Evolutionary conservation across 35 echinoderm and acorn worm species (phyloP).

Genomic region (Strongylocentrotus purpuratus): DNA sequence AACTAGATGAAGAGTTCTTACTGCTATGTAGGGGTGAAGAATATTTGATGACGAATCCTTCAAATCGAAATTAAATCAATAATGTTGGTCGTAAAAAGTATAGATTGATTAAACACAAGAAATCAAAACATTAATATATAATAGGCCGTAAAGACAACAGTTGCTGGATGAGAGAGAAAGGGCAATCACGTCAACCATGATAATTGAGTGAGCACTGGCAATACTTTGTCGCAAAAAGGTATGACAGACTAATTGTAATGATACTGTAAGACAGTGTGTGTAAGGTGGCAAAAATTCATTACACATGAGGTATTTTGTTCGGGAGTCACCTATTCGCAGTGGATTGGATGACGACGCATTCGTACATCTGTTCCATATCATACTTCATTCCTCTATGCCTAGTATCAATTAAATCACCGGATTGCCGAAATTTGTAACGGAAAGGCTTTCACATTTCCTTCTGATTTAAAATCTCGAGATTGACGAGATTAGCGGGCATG

Average conservation of each 20-base stretch:
- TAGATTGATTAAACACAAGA: background rate
- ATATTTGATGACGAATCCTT: background rate
- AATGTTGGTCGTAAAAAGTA: background rate
- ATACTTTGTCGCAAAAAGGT: background rate
- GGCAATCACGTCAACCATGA: background rate
- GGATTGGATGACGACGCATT: background rate
- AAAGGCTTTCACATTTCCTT: conserved; percentile 43
- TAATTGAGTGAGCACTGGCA: background rate
- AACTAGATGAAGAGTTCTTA: background rate
- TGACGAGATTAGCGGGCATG: background rate
- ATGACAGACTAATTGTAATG: background rate
- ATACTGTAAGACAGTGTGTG: background rate
- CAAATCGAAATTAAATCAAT: background rate
- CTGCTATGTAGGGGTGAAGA: background rate
- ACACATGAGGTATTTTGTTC: background rate
- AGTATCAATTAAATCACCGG: conserved; percentile 31
- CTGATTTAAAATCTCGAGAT: conserved; percentile 6
- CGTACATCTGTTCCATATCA: conserved; percentile 26
- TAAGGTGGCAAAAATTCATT: background rate
- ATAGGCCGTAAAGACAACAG: background rate
- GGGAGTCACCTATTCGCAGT: background rate
- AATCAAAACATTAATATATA: background rate
- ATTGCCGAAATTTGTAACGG: conserved; percentile 33
- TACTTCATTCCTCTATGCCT: background rate
- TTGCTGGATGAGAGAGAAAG: background rate